Base-by-base conservation (phyloP, 1,140 invertebrate species). In the Tetramorium simillimum region DNA sequence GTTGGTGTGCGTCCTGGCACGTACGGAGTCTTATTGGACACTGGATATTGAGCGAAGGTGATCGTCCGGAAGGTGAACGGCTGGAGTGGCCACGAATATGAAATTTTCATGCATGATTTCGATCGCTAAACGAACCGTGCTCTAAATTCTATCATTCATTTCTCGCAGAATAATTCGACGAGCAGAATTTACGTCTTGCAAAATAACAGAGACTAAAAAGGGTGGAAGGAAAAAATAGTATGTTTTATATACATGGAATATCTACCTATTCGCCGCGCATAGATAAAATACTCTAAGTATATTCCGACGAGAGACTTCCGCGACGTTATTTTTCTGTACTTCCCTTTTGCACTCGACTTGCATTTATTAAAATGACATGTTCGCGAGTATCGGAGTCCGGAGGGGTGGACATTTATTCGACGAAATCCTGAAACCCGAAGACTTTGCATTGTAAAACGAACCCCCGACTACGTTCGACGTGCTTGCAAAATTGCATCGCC, bases 1-100 rank as follows among this genome's bases (percentile, higher is more conserved):
- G 46, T 60, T 40, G n/a, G 70, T 60, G 16, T 72, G 70, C 43
- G 56, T 56, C 49, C 69, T 21, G 49, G 80, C 86, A 67, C 70
- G 56, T 86, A 88, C 70, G 53, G 49, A 65, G 76, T 43, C 86
- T 91, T 91, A 90, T 93, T 91, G 93, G 93, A 93, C 92, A 93
- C 90, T 87, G 87, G 92, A 91, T 93, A 93, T 92, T 91, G 92
- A 93, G 88, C 93, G 92, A 86, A 92, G 93, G 92, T 91, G 92
- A 93, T 93, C 92, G 92, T 87, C 88, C 89, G 91, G 92, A 93
- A 93, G 91, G 87, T 85, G 78, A 75, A 81, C 80, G 85, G 73
- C 73, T 67, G 4, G 49, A 53, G 51, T 18, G 70, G 69, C n/a
- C 60, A 73, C 40, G 62, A 87, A 76, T 90, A 90, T 90, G 69